Conservation (phyloP, 92 coral and sea anemone species). For the Umimayanthus chanpuru region DNA sequence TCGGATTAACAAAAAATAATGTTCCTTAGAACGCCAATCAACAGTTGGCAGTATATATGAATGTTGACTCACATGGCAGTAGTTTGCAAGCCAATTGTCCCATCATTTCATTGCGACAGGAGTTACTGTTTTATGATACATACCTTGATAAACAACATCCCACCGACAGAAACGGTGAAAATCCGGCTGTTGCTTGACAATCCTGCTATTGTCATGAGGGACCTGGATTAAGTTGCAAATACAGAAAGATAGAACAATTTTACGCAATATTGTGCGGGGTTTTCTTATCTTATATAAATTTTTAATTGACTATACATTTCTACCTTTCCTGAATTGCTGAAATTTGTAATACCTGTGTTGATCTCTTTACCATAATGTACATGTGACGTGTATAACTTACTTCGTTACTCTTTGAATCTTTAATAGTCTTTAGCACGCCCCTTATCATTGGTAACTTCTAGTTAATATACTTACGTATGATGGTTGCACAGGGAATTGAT, state of each 20-base stretch:
- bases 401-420: too few species aligned
- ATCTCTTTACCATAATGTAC: too few species aligned
- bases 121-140: too few species aligned
- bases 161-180: slow-evolving; percentile 85
- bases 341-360: too few species aligned
- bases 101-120: neutral
- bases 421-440: neutral
- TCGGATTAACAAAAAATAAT: too few species aligned
- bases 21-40: too few species aligned
- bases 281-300: neutral
- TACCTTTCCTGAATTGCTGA: too few species aligned
- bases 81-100: neutral
- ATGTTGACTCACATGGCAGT: neutral
- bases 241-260: neutral
- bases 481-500: slow-evolving; percentile 89
- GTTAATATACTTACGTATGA: slow-evolving; percentile 89
- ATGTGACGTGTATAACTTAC: too few species aligned
- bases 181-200: slow-evolving; percentile 87
- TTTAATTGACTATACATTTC: too few species aligned
- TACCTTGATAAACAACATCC: slow-evolving; percentile 89
- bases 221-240: slow-evolving; percentile 47
- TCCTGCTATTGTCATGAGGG: slow-evolving; percentile 87
- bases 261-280: neutral
- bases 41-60: too few species aligned
- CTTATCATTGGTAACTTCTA: neutral